A percentile compares a stretch with the other conserved stretches of the same genome.
Evolutionary conservation across 53 echinoderm and acorn worm species (phyloP).

Genomic region (Holothuria leucospilota): DNA sequence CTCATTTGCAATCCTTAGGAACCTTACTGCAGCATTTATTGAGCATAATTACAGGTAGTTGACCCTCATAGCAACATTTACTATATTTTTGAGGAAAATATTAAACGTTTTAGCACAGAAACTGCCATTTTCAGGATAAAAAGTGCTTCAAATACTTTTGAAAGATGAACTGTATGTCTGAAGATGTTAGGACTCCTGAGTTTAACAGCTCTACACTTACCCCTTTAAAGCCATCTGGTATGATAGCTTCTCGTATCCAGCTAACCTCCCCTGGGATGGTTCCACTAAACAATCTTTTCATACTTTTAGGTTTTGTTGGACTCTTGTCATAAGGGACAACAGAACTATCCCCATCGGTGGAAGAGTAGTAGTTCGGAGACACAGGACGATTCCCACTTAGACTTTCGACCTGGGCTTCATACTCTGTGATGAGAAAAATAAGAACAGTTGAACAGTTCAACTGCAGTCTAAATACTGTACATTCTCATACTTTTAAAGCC

Average conservation of each 20-base stretch:
- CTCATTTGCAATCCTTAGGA: too few relatives aligned
- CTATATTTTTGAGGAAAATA: too few relatives aligned
- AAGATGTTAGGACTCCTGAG: too few relatives aligned
- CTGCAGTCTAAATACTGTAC: too few relatives aligned
- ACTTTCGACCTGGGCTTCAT: slow-evolving; percentile 33
- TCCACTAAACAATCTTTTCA: slow-evolving; percentile 34
- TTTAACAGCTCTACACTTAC: not conserved
- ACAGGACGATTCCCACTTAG: slow-evolving; percentile 33
- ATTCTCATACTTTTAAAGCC: too few relatives aligned
- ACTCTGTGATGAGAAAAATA: slow-evolving; percentile 4
- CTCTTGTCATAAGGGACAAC: slow-evolving; percentile 38
- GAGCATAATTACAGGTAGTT: too few relatives aligned
- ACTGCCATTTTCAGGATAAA: too few relatives aligned
- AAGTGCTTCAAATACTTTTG: too few relatives aligned
- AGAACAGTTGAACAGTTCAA: not conserved
- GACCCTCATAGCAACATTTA: too few relatives aligned
- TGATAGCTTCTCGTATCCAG: slow-evolving; percentile 20
- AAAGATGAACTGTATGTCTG: too few relatives aligned
- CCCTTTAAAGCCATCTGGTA: slow-evolving; percentile 37
- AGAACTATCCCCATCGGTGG: not conserved
- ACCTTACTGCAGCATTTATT: too few relatives aligned
- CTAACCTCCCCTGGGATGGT: slow-evolving; percentile 41
- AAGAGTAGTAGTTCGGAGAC: slow-evolving; percentile 35
- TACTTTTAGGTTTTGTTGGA: slow-evolving; percentile 16
- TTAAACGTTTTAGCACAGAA: too few relatives aligned